phyloP scores from a whole-genome alignment of 2,888 invertebrate species.

The Pandemis corylana region DNA sequence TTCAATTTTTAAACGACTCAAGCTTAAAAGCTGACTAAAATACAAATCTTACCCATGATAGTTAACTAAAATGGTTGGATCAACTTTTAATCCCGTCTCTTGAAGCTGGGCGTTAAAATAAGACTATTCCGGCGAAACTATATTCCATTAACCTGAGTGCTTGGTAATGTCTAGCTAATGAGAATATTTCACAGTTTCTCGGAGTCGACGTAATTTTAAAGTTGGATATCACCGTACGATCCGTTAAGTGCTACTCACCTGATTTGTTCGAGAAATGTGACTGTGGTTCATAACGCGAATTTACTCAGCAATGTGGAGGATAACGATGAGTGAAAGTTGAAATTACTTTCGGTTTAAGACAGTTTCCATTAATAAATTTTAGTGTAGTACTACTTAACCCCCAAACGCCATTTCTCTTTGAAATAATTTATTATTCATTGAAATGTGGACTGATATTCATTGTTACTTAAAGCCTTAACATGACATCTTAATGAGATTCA shows the following conservation, averaged over 20 bases:
- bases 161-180: conserved; percentile 23
- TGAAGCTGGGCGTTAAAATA: conserved; percentile 3
- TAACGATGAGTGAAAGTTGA: conserved; percentile 6
- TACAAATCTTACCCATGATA: conserved; percentile 11
- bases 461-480: no score
- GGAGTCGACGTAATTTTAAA: conserved; percentile 17
- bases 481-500: no score
- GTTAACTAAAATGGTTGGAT: conserved; percentile 7
- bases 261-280: conserved; percentile 9
- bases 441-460: no score
- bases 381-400: background rate
- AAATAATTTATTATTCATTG: no score
- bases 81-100: conserved; percentile 8
- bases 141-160: conserved; percentile 38
- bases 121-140: conserved; percentile 12
- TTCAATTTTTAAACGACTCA: conserved; percentile 2
- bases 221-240: conserved; percentile 19
- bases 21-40: background rate
- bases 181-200: conserved; percentile 18
- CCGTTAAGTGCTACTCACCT: conserved; percentile 26
- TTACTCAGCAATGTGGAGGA: background rate
- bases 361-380: background rate
- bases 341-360: conserved; percentile 3
- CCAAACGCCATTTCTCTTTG: background rate
- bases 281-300: background rate